These are phyloP conservation scores for Poeciliopsis presidionis DNA, from an alignment of 2,797 vertebrate species.

Conservation along the genomic window DNA sequence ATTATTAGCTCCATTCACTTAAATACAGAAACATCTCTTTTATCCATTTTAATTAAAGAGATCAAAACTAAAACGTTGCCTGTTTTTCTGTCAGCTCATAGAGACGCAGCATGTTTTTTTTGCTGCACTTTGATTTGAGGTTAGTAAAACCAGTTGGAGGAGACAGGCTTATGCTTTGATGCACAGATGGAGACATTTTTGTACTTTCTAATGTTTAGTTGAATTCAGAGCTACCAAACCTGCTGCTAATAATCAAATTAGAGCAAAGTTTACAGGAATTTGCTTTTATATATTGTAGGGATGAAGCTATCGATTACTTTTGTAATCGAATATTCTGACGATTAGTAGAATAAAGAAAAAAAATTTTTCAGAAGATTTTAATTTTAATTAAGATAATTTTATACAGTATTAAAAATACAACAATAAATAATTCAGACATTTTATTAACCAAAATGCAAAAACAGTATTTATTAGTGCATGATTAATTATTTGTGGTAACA, in stretches of 20 bases:
- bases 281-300: background rate
- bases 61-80: background rate
- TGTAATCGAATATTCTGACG: too few species aligned
- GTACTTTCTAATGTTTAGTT: background rate
- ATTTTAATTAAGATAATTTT: too few species aligned
- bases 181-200: background rate
- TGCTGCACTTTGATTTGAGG: background rate
- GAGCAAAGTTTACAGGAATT: background rate
- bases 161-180: background rate
- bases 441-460: too few species aligned
- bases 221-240: background rate
- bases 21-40: background rate
- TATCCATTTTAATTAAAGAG: background rate
- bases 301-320: too few species aligned
- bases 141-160: background rate
- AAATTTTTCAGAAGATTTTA: too few species aligned
- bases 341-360: too few species aligned
- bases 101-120: background rate
- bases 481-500: too few species aligned
- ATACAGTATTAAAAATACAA: too few species aligned
- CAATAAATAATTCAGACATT: too few species aligned
- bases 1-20: background rate
- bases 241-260: background rate
- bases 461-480: too few species aligned
- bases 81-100: background rate